phyloP scores from a whole-genome alignment of 2,888 invertebrate genomes.

The Chorisops tibialis region DNA sequence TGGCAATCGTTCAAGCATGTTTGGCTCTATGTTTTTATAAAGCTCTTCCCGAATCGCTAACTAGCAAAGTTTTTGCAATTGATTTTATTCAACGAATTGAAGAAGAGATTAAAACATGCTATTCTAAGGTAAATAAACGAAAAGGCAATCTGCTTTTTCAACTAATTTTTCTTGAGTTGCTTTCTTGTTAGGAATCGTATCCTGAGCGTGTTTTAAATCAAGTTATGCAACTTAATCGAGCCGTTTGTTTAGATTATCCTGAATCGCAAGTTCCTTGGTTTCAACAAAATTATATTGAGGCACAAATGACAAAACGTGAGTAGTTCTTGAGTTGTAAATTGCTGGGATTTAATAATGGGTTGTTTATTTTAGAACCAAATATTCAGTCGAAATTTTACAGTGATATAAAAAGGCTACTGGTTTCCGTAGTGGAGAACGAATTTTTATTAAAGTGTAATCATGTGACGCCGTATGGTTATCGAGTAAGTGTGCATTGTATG shows the following conservation, averaged over 20 bases:
- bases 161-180: not conserved
- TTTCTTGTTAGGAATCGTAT: conserved; percentile 53
- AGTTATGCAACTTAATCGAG: conserved; percentile 62
- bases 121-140: conserved; percentile 55
- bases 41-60: conserved; percentile 53
- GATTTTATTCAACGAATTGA: conserved; percentile 60
- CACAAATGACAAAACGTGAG: conserved; percentile 53
- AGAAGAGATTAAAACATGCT: conserved; percentile 56
- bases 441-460: conserved; percentile 46
- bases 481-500: conserved; percentile 35
- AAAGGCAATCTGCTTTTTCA: not conserved
- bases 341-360: too few relatives aligned
- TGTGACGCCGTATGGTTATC: conserved; percentile 51
- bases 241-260: conserved; percentile 63
- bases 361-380: conserved; percentile 32
- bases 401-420: conserved; percentile 42
- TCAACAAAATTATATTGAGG: conserved; percentile 60
- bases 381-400: conserved; percentile 37
- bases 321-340: not conserved
- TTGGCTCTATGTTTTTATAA: conserved; percentile 57
- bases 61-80: conserved; percentile 58
- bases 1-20: conserved; percentile 55
- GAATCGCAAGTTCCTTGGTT: conserved; percentile 65
- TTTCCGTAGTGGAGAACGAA: conserved; percentile 42
- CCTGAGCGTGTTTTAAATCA: conserved; percentile 55